A percentile compares a stretch with the other conserved stretches of the same genome.
phyloP scores from a whole-genome alignment of 37 sponge, comb jelly and placozoan genomes.

The Aplysina aerophoba region DNA sequence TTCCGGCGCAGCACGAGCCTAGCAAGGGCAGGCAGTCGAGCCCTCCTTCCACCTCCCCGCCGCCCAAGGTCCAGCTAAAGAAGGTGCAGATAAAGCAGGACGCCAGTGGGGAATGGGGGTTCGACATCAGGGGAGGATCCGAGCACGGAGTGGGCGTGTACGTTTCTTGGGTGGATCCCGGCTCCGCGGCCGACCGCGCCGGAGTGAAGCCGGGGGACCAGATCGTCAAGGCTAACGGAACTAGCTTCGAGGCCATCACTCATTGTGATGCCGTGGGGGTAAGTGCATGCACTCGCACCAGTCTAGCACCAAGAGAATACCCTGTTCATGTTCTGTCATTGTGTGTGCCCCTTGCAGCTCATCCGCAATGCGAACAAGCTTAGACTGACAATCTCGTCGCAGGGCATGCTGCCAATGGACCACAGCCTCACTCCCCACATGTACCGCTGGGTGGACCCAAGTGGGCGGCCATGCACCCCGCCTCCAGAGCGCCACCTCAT shows the following conservation, averaged over 20 bases:
- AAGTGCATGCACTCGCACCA: not conserved
- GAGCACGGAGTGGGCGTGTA: slow-evolving; percentile 82
- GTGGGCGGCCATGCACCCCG: slow-evolving; percentile 65
- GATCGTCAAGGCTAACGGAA: slow-evolving; percentile 70
- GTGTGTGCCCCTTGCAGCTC: slow-evolving; percentile 35
- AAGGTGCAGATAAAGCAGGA: slow-evolving; percentile 67
- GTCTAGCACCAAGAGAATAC: no score
- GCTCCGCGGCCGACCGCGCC: slow-evolving; percentile 64
- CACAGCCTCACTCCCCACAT: slow-evolving; percentile 44
- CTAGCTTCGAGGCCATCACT: slow-evolving; percentile 50
- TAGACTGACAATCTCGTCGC: slow-evolving; percentile 42
- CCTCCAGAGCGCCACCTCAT: slow-evolving; percentile 34
- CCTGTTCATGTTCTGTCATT: no score
- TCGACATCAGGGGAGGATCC: slow-evolving; percentile 78
- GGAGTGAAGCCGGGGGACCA: slow-evolving; percentile 82
- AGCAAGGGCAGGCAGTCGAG: not conserved
- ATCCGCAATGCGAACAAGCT: slow-evolving; percentile 53
- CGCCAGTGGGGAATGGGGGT: slow-evolving; percentile 72
- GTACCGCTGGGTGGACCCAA: slow-evolving; percentile 71
- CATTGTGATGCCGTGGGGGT: slow-evolving; percentile 70
- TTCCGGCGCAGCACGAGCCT: slow-evolving; percentile 34
- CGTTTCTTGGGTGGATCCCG: slow-evolving; percentile 83
- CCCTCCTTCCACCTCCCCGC: slow-evolving; percentile 2
- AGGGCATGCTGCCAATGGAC: slow-evolving; percentile 50
- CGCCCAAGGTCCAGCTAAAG: slow-evolving; percentile 13